A percentile compares a stretch with the other conserved stretches of the same genome.
These are phyloP conservation scores for Pseudopodoces humilis DNA, from an alignment of 2,113 vertebrate species.

Conservation along the genomic window DNA sequence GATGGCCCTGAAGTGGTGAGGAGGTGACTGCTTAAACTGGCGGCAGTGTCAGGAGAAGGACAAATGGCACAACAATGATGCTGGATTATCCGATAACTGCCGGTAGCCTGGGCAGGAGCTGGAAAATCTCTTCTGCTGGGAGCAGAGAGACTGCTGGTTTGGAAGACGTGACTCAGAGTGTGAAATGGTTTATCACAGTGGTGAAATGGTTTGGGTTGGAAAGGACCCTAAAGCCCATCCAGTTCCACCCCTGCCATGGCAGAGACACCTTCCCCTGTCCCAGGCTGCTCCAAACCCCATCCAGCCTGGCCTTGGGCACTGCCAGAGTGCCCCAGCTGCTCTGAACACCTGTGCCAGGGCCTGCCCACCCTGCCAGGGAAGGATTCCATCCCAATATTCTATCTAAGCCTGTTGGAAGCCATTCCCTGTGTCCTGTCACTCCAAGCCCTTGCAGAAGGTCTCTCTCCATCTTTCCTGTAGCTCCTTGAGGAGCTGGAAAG, in stretches of 20 bases:
- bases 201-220: background rate
- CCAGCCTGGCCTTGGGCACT: background rate
- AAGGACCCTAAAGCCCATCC: background rate
- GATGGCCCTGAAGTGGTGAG: background rate
- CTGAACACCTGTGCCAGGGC: background rate
- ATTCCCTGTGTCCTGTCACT: background rate
- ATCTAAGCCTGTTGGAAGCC: background rate
- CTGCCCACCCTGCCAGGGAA: rapidly evolving
- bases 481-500: background rate
- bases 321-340: background rate
- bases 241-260: background rate
- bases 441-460: rapidly evolving
- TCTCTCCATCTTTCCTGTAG: background rate
- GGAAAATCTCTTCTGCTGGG: background rate
- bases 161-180: background rate
- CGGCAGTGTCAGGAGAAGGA: background rate
- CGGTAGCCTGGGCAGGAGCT: background rate
- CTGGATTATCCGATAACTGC: background rate
- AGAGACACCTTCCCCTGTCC: background rate
- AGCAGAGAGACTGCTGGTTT: background rate
- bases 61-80: background rate
- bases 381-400: background rate
- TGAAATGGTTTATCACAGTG: background rate
- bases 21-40: background rate
- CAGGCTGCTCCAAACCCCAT: background rate